Evolutionary conservation across 2,113 vertebrate genomes (phyloP).

Genomic region (Aspidoscelis tigris): DNA sequence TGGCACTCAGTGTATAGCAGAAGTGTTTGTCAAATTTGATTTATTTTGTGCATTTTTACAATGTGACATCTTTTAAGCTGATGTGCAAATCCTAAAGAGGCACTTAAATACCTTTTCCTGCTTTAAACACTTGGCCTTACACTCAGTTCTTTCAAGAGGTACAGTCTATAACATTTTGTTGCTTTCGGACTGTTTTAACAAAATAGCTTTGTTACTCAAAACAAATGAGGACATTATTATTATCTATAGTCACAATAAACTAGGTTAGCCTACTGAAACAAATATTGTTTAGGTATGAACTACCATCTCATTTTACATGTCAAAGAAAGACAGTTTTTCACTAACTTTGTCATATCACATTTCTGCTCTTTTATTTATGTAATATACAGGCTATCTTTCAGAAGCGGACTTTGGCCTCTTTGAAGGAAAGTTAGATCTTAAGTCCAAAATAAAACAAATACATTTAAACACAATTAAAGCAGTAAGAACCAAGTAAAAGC

Average conservation of each 20-base stretch:
- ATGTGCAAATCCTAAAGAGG: slow-evolving; percentile 57
- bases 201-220: slow-evolving; percentile 11
- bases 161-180: slow-evolving; percentile 8
- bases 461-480: neutral
- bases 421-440: no score
- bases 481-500: neutral
- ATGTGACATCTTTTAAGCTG: slow-evolving; percentile 56
- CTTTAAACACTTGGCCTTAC: slow-evolving; percentile 42
- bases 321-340: neutral
- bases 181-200: slow-evolving; percentile 40
- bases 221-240: neutral
- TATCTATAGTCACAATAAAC: slow-evolving; percentile 38
- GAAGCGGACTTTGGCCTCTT: neutral
- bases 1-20: slow-evolving; percentile 64
- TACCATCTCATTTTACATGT: neutral
- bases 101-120: slow-evolving; percentile 53
- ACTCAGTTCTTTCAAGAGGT: slow-evolving; percentile 41
- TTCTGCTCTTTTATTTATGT: neutral
- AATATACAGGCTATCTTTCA: neutral
- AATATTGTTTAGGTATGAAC: slow-evolving; percentile 20
- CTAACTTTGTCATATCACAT: neutral
- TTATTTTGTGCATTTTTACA: slow-evolving; percentile 68
- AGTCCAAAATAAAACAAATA: neutral
- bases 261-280: neutral
- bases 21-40: slow-evolving; percentile 69